A percentile compares a stretch with the other conserved stretches of the same genome.
phyloP scores from a whole-genome alignment of 2,797 vertebrate genomes.

The Pipistrellus kuhlii region DNA sequence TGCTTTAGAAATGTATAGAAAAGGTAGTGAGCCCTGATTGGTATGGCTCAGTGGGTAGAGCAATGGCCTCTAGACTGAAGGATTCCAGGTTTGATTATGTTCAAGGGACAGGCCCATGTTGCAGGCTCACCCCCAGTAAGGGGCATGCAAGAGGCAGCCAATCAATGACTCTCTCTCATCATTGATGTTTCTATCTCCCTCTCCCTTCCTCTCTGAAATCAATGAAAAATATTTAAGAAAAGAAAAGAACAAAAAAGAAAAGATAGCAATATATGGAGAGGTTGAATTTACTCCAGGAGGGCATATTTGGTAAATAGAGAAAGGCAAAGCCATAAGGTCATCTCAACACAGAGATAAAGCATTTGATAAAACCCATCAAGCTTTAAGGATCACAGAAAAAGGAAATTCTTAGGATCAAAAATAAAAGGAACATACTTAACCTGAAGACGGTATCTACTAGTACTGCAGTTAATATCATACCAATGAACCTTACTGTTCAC shows the following conservation, averaged over 20 bases:
- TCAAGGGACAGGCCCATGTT: no score
- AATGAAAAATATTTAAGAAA: no score
- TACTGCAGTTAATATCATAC: neutral
- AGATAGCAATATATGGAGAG: neutral
- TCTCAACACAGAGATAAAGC: conserved; percentile 2
- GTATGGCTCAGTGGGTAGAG: no score
- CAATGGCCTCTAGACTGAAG: no score
- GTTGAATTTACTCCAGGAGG: neutral
- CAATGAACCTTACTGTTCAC: neutral
- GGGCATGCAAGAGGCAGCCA: no score
- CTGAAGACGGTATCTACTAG: neutral
- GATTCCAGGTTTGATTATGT: no score
- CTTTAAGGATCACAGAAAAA: neutral
- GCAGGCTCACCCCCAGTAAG: no score
- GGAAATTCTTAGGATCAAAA: neutral
- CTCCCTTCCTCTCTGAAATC: no score
- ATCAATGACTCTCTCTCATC: no score
- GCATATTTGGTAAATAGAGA: neutral
- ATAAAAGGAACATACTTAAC: neutral
- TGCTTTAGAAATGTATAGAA: neutral
- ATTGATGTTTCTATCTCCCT: no score
- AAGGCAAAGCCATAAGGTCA: neutral
- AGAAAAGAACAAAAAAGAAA: no score
- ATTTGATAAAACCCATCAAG: conserved; percentile 21
- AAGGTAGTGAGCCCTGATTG: neutral